These are phyloP conservation scores for Eulemur coronatus DNA, from an alignment of 2,797 vertebrate genomes.

Conservation along the genomic window DNA sequence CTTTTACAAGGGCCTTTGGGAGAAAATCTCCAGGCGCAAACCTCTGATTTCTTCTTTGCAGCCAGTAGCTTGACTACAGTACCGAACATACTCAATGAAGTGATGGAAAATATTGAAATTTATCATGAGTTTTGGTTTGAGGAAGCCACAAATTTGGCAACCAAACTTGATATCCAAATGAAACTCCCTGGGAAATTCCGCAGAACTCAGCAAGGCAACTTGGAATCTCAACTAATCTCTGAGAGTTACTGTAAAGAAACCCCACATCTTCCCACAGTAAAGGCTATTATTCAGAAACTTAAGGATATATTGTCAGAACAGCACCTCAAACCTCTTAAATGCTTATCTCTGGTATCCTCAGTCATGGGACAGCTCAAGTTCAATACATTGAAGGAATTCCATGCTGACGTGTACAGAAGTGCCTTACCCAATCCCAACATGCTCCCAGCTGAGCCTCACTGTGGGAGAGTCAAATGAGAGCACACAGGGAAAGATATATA, in stretches of 20 bases:
- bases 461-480: not conserved
- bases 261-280: not conserved
- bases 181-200: constrained; percentile 90
- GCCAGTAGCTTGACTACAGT: not conserved
- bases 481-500: not conserved
- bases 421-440: not conserved
- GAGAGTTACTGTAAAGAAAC: not conserved
- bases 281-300: not conserved
- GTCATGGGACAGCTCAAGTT: not conserved
- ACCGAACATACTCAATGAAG: not conserved
- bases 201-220: constrained; percentile 86
- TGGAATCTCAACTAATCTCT: not conserved
- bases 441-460: not conserved
- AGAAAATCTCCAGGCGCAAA: not conserved
- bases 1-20: not conserved
- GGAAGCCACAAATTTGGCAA: constrained; percentile 91
- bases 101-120: not conserved
- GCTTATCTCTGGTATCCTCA: not conserved
- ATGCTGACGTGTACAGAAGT: not conserved
- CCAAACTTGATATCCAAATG: constrained; percentile 90
- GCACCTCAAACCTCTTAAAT: not conserved
- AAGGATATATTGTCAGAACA: not conserved
- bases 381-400: not conserved
- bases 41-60: not conserved
- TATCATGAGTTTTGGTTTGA: constrained; percentile 94